Conservation (phyloP, 2,797 vertebrate genomes). For the Rhadinocentrus ornatus region DNA sequence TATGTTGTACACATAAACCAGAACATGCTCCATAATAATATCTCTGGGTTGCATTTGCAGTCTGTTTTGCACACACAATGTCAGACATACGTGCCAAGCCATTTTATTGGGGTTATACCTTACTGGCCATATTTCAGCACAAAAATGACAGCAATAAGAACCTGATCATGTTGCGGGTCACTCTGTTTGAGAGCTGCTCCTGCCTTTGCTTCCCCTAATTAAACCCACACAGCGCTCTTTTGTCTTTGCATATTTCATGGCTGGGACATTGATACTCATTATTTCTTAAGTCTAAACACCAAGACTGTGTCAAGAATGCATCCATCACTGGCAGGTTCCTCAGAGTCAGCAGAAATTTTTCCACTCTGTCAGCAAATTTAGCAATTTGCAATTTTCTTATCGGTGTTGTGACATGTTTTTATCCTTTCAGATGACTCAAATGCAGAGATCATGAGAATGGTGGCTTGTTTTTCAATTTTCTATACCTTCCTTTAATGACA, state of each 20-base stretch:
- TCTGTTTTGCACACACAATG: constrained; percentile 34
- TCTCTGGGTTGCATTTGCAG: constrained; percentile 35
- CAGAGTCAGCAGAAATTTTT: constrained; percentile 90
- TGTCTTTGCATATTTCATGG: constrained; percentile 96
- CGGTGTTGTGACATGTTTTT: constrained; percentile 91
- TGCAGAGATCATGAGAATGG: constrained; percentile 94
- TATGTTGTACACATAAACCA: constrained; percentile 38
- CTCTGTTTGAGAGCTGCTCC: constrained; percentile 89
- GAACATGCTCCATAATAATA: constrained; percentile 27
- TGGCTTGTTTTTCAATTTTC: constrained; percentile 88
- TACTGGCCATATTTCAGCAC: constrained; percentile 87
- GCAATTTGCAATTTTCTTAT: constrained; percentile 95
- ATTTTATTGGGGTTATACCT: constrained; percentile 76
- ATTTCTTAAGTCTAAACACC: constrained; percentile 99
- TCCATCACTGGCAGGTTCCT: constrained; percentile 92
- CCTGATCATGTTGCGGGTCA: constrained; percentile 98
- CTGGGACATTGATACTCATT: constrained; percentile 99
- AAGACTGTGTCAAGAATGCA: constrained; percentile 99
- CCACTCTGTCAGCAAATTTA: constrained; percentile 93
- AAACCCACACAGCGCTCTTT: constrained; percentile 93
- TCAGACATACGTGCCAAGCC: constrained; percentile 59
- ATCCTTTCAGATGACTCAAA: constrained; percentile 94
- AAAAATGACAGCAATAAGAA: constrained; percentile 94
- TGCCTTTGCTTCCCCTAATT: constrained; percentile 95
- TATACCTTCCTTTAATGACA: constrained; percentile 89